Evolutionary conservation across 2,888 invertebrate genomes (phyloP), one percentile per base, ranked within the genome.

Genomic region (Flexamia atlantica): DNA sequence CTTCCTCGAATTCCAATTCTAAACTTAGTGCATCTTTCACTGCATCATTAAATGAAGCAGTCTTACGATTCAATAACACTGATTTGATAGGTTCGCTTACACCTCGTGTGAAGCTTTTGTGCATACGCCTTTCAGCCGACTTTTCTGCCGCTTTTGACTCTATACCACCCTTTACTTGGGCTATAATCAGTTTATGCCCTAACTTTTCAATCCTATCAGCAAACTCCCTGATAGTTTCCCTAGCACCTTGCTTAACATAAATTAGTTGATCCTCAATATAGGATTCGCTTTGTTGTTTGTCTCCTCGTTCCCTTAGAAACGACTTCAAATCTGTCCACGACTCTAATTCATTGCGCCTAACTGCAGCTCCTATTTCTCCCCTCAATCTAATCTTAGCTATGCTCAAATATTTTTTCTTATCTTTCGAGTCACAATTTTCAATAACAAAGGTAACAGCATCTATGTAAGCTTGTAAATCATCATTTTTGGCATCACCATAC

Each of bases 381-480:
- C 72, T 40, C 20, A 72, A 20, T 23, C 72, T 72, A 72, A 72
- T 72, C 72, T 72, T 72, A n/a, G 72, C 72, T 20, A 72, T 72
- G 1, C 20, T 40, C 20, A 72, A 20, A 23, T 72, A 72, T 42
- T 40, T 72, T n/a, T 72, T 23, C 20, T n/a, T 72, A 25, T 72
- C 72, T 9, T 40, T 17, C 3, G 2, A 5, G 20, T 36, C 40
- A 72, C 72, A 72, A 40, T 72, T 72, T 2, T 72, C 36, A 20
- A 40, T 72, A 20, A 72, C 72, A 72, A 72, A 72, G 42, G n/a
- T 40, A 1, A 72, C 72, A 1, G 72, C 72, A 72, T 72, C 72
- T 20, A 72, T 72, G 36, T 40, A 72, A 4, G 72, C 72, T 40
- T 72, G 32, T 5, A 72, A 20, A 40, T 72, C 72, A 32, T 72